Base-by-base conservation (phyloP, 2,797 vertebrate species). In the Myotis pilosus region DNA sequence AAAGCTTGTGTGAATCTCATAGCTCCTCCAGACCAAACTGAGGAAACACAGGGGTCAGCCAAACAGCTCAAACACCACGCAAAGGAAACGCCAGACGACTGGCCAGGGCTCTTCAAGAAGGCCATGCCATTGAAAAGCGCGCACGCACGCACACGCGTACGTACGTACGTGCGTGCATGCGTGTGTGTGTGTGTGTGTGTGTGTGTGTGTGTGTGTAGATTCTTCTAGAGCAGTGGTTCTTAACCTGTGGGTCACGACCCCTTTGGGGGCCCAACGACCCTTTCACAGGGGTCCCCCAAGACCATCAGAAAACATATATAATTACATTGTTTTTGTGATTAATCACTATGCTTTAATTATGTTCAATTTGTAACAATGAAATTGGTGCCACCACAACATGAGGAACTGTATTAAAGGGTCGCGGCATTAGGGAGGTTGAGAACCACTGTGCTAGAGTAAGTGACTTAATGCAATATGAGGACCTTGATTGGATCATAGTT, bases 111-210 rank as follows among this genome's bases (percentile, higher is more conserved):
- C 68, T 80, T 68, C 9, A 12, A 89, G 88, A 78, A 28, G 16
- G 55, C 87, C 92, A 17, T 22, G 44, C 62, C 20, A 76, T 57
- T 84, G 1, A 49, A 87, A 72, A 80, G 53, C 47, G 0, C 44
- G 11, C 44, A 8, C 10, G 10, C 44, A 44, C 6, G 38, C 38
- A 6, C 38, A 6, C 38, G 7, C 7, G 7, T 41, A 41, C 41
- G 1, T 41, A 41, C 41, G 0, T 41, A 9, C 41, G 41, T 8
- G 7, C 8, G 38, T 41, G 6, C 41, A 8, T 2, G 8, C 4
- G 22, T 3, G 53, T 11, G 8, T 2, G 2, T 9, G 23, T 5
- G 9, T 13, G 47, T 13, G 12, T 0, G 4, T 1, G 5, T 3
- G 22, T 1, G 6, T 0, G 6, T 28, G 16, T 6, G 2, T n/a